These are phyloP conservation scores for Nesometra sesokonis DNA, from an alignment of 35 echinoderm and acorn worm species.

Conservation along the genomic window DNA sequence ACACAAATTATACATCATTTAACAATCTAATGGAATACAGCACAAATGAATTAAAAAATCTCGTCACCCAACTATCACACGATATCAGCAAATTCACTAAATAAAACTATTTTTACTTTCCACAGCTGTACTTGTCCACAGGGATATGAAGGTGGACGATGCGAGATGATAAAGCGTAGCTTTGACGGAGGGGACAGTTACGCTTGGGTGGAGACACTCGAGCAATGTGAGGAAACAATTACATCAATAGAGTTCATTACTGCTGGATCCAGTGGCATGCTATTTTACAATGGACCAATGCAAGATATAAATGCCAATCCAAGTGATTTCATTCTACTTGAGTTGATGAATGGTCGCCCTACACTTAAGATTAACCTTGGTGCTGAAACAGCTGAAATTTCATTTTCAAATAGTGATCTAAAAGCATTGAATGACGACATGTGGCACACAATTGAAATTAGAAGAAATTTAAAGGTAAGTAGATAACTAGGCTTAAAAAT, in stretches of 20 bases:
- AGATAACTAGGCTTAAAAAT: neutral
- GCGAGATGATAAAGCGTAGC: constrained; percentile 73
- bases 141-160: constrained; percentile 57
- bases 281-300: constrained; percentile 90
- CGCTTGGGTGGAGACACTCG: constrained; percentile 47
- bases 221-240: constrained; percentile 69
- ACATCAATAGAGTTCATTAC: constrained; percentile 84
- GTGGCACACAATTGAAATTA: constrained; percentile 90
- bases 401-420: neutral
- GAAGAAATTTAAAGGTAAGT: constrained; percentile 63
- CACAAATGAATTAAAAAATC: no score
- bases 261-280: neutral
- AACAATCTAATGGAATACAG: no score
- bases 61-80: no score
- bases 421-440: constrained; percentile 37
- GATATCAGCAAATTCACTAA: no score
- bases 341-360: constrained; percentile 46
- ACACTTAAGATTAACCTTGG: constrained; percentile 64
- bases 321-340: constrained; percentile 64
- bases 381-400: neutral
- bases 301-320: neutral
- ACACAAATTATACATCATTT: no score
- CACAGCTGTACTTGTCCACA: constrained; percentile 55
- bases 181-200: constrained; percentile 37
- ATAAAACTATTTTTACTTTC: neutral